Base-by-base conservation (phyloP, 2,888 invertebrate species). In the Omphaloscelis lunosa region DNA sequence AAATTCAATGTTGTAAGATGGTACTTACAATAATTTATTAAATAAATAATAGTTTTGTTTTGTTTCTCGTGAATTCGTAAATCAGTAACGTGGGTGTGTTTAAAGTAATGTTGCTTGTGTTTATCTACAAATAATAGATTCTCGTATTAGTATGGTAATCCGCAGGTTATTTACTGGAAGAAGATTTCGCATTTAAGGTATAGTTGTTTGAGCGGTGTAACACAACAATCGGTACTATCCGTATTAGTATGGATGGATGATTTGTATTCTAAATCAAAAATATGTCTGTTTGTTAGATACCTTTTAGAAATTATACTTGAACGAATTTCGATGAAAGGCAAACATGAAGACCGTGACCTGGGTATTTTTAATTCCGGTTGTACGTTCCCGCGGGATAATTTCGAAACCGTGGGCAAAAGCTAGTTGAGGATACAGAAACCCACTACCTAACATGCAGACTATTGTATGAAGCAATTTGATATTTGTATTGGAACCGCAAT, bases 21-120 rank as follows among this genome's bases (percentile, higher is more conserved):
- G 3, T 48, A 39, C n/a, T n/a, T n/a, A n/a, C 5, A 63, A 72
- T 39, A 29, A n/a, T 70, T 29, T 71, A 67, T 72, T 51, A 51
- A 39, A 67, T 75, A 66, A 72, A 83, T 66, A 71, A 73, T 68
- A 29, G 23, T 41, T 75, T 75, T 75, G 75, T 48, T 70, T 66
- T 29, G 23, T 65, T 56, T 39, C 20, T 29, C 11, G 29, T 48
- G 20, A 12, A 77, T 70, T 39, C 56, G n/a, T 80, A 65, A 66
- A 69, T 75, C 39, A 65, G 45, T 23, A 27, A 53, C 15, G 59
- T 56, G 53, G n/a, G 59, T 68, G 27, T 68, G 12, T 48, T 56
- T 61, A 51, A 67, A 45, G 51, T 58, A 27, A 15, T 15, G 20
- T 48, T 27, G 48, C 27, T 27, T 56, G 27, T 62, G 48, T 41